A percentile compares a stretch with the other conserved stretches of the same genome.
phyloP scores from a whole-genome alignment of 2,113 vertebrate genomes.

The Patagioenas fasciata region DNA sequence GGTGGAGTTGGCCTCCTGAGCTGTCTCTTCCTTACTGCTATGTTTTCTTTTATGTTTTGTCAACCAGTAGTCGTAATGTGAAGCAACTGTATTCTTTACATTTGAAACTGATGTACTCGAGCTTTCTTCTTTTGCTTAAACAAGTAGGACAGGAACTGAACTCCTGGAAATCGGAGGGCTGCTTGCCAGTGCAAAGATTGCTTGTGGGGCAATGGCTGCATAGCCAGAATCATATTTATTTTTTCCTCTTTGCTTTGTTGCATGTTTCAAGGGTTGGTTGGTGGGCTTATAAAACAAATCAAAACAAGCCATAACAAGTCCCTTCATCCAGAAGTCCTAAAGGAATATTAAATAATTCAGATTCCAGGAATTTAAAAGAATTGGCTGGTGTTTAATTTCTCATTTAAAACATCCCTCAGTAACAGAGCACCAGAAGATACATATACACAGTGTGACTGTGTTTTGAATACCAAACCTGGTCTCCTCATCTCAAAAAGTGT shows the following conservation, averaged over 20 bases:
- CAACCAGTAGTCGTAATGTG: neutral
- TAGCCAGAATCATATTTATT: neutral
- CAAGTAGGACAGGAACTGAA: neutral
- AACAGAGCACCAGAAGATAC: neutral
- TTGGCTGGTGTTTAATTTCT: neutral
- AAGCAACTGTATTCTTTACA: neutral
- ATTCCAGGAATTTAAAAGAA: neutral
- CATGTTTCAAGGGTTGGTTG: neutral
- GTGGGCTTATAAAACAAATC: neutral
- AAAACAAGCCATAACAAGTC: neutral
- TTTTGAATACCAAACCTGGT: neutral
- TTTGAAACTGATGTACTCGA: neutral
- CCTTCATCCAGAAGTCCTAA: neutral
- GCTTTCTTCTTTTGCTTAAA: neutral
- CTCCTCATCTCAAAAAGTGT: neutral
- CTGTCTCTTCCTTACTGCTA: neutral
- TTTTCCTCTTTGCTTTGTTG: neutral
- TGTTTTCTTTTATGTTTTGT: neutral
- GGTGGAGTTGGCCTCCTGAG: neutral
- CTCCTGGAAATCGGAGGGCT: neutral
- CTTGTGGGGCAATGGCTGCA: neutral
- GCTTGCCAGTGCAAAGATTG: neutral
- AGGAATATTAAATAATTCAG: neutral
- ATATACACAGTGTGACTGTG: neutral
- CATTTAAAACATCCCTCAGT: neutral